Evolutionary conservation across 1,140 invertebrate species (phyloP).

Genomic region (Drosophila leontia): DNA sequence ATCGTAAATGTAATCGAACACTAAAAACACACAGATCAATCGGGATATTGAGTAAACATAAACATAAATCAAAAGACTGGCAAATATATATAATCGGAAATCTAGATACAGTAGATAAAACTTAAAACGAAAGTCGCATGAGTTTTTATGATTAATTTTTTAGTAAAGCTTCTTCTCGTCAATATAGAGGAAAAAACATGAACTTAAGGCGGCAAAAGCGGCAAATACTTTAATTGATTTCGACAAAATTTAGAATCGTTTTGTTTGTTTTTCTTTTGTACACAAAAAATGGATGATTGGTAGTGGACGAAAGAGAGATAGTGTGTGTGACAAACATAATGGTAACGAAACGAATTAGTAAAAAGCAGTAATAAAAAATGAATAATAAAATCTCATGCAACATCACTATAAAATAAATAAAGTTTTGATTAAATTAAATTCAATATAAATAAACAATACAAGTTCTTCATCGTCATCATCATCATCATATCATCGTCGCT

Average conservation of each 20-base stretch:
- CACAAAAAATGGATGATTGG: conserved; percentile 55
- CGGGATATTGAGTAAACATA: conserved; percentile 59
- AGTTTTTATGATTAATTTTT: conserved; percentile 85
- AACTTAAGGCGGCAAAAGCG: conserved; percentile 50
- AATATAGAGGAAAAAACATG: conserved; percentile 40
- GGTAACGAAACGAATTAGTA: conserved; percentile 78
- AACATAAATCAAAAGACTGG: conserved; percentile 62
- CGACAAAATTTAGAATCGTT: conserved; percentile 34
- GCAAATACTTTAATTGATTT: conserved; percentile 49
- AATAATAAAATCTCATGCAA: conserved; percentile 85
- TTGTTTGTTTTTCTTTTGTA: conserved; percentile 40
- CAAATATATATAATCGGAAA: conserved; percentile 27
- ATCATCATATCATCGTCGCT: conserved; percentile 17
- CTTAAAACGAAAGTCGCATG: conserved; percentile 83
- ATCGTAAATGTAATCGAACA: conserved; percentile 38
- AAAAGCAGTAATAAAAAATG: conserved; percentile 82
- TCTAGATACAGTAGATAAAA: conserved; percentile 56
- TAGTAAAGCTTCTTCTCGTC: conserved; percentile 81
- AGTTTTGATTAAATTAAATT: conserved; percentile 63
- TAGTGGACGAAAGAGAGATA: conserved; percentile 35
- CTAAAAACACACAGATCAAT: conserved; percentile 40
- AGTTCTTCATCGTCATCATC: conserved; percentile 48
- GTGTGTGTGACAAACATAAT: conserved; percentile 51
- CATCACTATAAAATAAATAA: conserved; percentile 80
- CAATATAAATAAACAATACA: conserved; percentile 76